Conservation (phyloP, 2,888 invertebrate species). For the Tetragonula carbonaria region DNA sequence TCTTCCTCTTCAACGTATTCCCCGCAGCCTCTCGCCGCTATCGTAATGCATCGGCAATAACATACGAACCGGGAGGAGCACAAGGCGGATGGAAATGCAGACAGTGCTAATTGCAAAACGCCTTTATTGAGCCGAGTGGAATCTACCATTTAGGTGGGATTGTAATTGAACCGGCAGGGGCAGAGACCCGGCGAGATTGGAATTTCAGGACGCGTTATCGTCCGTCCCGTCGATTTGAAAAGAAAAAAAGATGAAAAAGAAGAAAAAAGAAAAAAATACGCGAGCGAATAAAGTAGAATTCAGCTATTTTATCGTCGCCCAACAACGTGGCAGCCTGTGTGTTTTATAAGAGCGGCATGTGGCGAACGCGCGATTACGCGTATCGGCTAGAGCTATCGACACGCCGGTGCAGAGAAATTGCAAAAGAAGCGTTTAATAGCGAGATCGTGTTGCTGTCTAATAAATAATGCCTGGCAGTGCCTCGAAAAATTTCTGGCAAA, state of each 20-base stretch:
- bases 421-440: conserved; percentile 8
- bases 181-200: conserved; percentile 33
- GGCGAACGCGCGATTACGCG: not conserved
- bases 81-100: conserved; percentile 50
- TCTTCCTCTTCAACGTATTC: conserved; percentile 17
- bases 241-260: too few species aligned
- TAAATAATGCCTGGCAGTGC: conserved; percentile 21
- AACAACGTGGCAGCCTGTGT: conserved; percentile 10
- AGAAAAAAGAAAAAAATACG: not conserved
- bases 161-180: conserved; percentile 54
- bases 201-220: conserved; percentile 50
- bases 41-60: conserved; percentile 67
- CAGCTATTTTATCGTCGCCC: conserved; percentile 26
- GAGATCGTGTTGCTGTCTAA: conserved; percentile 6
- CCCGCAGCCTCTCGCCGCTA: conserved; percentile 47
- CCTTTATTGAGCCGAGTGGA: conserved; percentile 53
- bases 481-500: conserved; percentile 11
- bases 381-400: not conserved
- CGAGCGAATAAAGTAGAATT: conserved; percentile 1
- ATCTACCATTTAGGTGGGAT: conserved; percentile 61
- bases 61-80: conserved; percentile 47
- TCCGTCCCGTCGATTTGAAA: conserved; percentile 33
- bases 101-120: conserved; percentile 61
- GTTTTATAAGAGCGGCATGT: not conserved
- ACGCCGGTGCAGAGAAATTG: not conserved